phyloP scores from a whole-genome alignment of 2,888 invertebrate species.

The Orthonychiurus folsomi region DNA sequence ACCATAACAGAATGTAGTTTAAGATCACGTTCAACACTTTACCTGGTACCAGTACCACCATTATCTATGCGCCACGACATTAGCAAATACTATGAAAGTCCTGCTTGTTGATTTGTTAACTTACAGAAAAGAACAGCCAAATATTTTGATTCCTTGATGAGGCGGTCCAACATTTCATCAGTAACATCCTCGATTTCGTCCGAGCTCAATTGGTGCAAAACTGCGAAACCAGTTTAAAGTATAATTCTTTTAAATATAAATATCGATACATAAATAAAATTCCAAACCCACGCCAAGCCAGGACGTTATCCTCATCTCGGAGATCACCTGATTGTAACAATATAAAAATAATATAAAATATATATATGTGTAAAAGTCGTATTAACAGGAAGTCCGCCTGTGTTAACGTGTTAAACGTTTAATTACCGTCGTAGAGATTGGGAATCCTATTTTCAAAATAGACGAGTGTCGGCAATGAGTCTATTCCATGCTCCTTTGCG shows the following conservation, averaged over 20 bases:
- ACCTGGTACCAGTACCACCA: too few relatives aligned
- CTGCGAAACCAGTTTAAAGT: too few relatives aligned
- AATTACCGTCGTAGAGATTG: conserved; percentile 74
- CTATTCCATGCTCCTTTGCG: conserved; percentile 78
- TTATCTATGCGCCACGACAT: too few relatives aligned
- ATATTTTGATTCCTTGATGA: conserved; percentile 43
- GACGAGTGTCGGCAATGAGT: conserved; percentile 71
- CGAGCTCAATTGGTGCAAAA: conserved; percentile 42
- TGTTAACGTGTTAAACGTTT: too few relatives aligned
- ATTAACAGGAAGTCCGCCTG: background rate
- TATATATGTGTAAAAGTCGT: background rate
- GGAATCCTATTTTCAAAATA: conserved; percentile 91
- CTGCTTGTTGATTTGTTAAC: too few relatives aligned
- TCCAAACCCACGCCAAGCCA: too few relatives aligned
- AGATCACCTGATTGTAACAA: conserved; percentile 36
- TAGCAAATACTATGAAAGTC: too few relatives aligned
- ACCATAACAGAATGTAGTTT: too few relatives aligned
- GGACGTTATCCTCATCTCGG: conserved; percentile 43
- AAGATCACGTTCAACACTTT: too few relatives aligned
- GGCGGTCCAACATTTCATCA: conserved; percentile 44
- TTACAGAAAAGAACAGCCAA: conserved; percentile 45
- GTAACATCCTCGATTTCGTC: conserved; percentile 45
- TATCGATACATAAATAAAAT: too few relatives aligned
- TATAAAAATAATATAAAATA: conserved; percentile 6
- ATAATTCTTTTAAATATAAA: too few relatives aligned